These are phyloP conservation scores for Drosophila sp. DNA, from an alignment of 1,140 invertebrate species.

Conservation along the genomic window DNA sequence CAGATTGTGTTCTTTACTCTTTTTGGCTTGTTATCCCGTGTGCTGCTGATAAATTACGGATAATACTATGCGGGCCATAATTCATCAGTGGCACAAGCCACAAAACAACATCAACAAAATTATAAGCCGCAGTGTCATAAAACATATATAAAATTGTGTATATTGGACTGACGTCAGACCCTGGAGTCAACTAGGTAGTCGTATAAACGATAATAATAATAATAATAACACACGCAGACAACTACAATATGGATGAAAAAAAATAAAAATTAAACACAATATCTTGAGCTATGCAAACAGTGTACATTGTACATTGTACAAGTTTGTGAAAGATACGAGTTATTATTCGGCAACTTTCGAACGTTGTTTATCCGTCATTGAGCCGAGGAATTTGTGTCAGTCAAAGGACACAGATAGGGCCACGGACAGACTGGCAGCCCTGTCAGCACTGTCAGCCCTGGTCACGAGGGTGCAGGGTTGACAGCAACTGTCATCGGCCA, in stretches of 20 bases:
- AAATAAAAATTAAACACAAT: constrained; percentile 45
- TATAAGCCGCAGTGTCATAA: constrained; percentile 54
- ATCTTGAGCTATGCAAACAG: constrained; percentile 49
- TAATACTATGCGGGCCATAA: constrained; percentile 51
- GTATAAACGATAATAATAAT: constrained; percentile 29
- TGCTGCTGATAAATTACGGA: constrained; percentile 34
- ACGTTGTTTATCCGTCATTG: neutral
- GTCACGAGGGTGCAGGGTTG: constrained; percentile 58
- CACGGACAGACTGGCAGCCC: constrained; percentile 16
- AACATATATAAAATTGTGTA: constrained; percentile 50
- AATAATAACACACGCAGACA: neutral
- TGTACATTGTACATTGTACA: constrained; percentile 39
- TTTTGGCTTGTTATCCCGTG: constrained; percentile 6
- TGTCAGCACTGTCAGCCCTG: constrained; percentile 22
- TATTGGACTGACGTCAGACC: constrained; percentile 51
- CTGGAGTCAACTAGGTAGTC: constrained; percentile 36
- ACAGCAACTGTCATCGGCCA: constrained; percentile 43
- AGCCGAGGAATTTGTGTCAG: constrained; percentile 26
- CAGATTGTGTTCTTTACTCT: constrained; percentile 8
- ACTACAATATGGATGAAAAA: constrained; percentile 15
- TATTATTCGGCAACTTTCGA: constrained; percentile 33
- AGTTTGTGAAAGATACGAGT: constrained; percentile 39
- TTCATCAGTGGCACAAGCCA: constrained; percentile 66
- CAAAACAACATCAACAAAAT: constrained; percentile 67
- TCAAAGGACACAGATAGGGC: constrained; percentile 53